Base-by-base conservation (phyloP, 2,888 invertebrate species). In the Drosophila subsilvestris region DNA sequence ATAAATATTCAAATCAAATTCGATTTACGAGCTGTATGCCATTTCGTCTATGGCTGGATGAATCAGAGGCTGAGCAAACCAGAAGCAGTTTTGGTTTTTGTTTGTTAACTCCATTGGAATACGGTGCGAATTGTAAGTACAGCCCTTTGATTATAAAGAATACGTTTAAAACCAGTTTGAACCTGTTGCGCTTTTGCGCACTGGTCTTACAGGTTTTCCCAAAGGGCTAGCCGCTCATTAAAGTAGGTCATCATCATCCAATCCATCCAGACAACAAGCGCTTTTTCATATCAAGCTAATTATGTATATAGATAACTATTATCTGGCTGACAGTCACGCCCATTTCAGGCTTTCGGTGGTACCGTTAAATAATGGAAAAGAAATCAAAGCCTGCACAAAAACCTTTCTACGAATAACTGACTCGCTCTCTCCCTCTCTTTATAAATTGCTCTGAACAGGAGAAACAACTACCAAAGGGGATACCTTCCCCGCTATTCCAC, bases 321-420 rank as follows among this genome's bases (percentile, higher is more conserved):
- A 68, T 66, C 56, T 57, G 42, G 32, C 18, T 45, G 51, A 3
- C 55, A 14, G 66, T 45, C 55, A 50, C 65, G 63, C 63, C 69
- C 65, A 18, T 54, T 50, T 29, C 42, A 14, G 29, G 8, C 2
- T 20, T 17, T 49, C 49, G 7, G 14, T 54, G 14, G 22, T 68
- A 57, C 57, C 29, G 57, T 71, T 65, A 67, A 73, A 74, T 75
- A 78, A 81, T 80, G 79, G 74, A 80, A 74, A 72, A 70, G 55
- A 77, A 81, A 76, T 76, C 75, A 58, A 69, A 66, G 63, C 50
- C 37, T 44, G 27, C 37, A 37, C 37, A 37, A 37, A 37, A 37
- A n/a, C 14, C n/a, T 37, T 37, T 37, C 14, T 7, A n/a, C 49
- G 51, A 60, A 56, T 55, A 56, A 66, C 63, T 66, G 54, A 67